Conservation (phyloP, 2,888 invertebrate genomes). For the Rhyacophila evoluta region DNA sequence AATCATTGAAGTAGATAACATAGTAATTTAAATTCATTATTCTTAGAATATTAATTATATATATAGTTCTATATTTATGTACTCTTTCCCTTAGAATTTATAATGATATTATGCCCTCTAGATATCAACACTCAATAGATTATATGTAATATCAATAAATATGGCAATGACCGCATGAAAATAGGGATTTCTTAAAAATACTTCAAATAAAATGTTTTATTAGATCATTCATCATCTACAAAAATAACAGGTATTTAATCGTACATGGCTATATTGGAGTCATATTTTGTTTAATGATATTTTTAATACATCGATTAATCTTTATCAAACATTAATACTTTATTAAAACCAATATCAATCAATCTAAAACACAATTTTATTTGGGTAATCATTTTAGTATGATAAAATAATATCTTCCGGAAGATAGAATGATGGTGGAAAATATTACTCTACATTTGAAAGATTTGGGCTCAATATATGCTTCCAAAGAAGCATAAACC, state of each 20-base stretch:
- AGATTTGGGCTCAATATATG: background rate
- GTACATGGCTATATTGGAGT: slow-evolving; percentile 49
- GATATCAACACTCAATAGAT: slow-evolving; percentile 25
- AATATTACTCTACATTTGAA: background rate
- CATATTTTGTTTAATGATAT: slow-evolving; percentile 29
- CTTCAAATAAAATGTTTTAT: slow-evolving; percentile 32
- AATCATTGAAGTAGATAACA: background rate
- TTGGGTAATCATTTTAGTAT: background rate
- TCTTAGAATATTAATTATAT: background rate
- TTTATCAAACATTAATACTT: slow-evolving; percentile 5
- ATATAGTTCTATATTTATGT: background rate
- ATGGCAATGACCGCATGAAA: slow-evolving; percentile 50
- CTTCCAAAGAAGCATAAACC: background rate
- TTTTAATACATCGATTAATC: background rate
- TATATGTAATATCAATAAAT: slow-evolving; percentile 49
- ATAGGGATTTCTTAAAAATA: slow-evolving; percentile 45
- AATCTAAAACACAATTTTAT: background rate
- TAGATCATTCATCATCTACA: slow-evolving; percentile 44
- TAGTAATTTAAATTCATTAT: background rate
- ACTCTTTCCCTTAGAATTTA: background rate
- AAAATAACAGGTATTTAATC: slow-evolving; percentile 46
- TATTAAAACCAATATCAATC: background rate
- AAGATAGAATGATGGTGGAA: background rate
- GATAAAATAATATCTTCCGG: background rate
- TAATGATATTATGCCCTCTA: slow-evolving; percentile 27